phyloP scores from a whole-genome alignment of 1,140 invertebrate genomes.

The Drosophila cardini region DNA sequence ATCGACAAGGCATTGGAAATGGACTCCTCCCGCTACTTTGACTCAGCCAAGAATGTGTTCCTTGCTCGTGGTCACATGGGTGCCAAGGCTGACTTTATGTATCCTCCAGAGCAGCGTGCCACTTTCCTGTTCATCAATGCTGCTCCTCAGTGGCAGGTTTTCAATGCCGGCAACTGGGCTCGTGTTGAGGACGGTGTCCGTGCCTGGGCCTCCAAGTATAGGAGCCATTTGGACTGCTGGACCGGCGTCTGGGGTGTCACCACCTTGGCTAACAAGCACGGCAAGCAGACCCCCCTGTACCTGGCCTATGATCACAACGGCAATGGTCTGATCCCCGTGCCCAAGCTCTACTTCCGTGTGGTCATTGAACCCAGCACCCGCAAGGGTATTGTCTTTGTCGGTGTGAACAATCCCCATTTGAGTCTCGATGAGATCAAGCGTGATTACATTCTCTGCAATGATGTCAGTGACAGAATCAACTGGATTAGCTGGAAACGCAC shows the following conservation, averaged over 20 bases:
- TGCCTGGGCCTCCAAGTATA: conserved; percentile 77
- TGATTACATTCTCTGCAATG: conserved; percentile 85
- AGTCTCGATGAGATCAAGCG: conserved; percentile 69
- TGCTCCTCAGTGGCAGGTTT: conserved; percentile 88
- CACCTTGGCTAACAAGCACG: conserved; percentile 85
- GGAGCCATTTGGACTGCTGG: conserved; percentile 85
- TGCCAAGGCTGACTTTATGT: conserved; percentile 88
- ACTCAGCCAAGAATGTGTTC: conserved; percentile 75
- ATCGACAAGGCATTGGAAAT: conserved; percentile 70
- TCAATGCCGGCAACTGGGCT: conserved; percentile 89
- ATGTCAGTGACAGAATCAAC: conserved; percentile 85
- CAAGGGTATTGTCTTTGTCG: conserved; percentile 86
- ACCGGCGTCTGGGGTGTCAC: conserved; percentile 86
- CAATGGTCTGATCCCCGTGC: conserved; percentile 85
- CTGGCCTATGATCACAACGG: conserved; percentile 83
- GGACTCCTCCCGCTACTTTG: conserved; percentile 56
- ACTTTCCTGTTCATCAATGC: conserved; percentile 89
- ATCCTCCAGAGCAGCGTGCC: conserved; percentile 87
- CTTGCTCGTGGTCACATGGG: conserved; percentile 88
- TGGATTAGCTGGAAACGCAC: conserved; percentile 85
- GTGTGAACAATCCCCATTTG: conserved; percentile 87
- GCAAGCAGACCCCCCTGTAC: conserved; percentile 84
- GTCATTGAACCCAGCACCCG: conserved; percentile 85
- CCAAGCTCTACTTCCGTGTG: conserved; percentile 87
- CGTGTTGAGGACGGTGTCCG: conserved; percentile 85